Evolutionary conservation across 2,888 invertebrate species (phyloP).

Genomic region (Platerodrilus igneus): DNA sequence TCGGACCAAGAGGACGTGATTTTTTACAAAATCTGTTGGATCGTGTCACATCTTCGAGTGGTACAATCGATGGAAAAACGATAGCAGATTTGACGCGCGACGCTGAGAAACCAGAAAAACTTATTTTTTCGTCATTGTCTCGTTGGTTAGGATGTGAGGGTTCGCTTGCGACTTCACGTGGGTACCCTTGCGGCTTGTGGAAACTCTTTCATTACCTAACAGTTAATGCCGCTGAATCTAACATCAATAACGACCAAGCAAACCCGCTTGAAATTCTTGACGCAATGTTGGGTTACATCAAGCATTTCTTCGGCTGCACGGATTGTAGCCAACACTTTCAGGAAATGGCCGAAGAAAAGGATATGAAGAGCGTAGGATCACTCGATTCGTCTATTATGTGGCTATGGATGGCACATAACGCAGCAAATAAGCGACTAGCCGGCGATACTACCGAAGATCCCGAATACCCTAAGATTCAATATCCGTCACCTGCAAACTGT

Average conservation of each 20-base stretch:
- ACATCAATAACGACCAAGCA: slow-evolving; percentile 37
- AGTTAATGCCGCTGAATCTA: slow-evolving; percentile 61
- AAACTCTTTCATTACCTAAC: slow-evolving; percentile 88
- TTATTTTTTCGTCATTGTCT: slow-evolving; percentile 53
- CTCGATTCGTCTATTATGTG: slow-evolving; percentile 79
- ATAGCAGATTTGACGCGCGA: slow-evolving; percentile 54
- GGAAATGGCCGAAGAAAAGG: slow-evolving; percentile 70
- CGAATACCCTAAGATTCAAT: slow-evolving; percentile 80
- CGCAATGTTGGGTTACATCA: slow-evolving; percentile 84
- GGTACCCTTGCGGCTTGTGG: slow-evolving; percentile 95
- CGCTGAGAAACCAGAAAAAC: slow-evolving; percentile 52
- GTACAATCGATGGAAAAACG: slow-evolving; percentile 56
- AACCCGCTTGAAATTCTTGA: slow-evolving; percentile 68
- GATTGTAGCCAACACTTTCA: slow-evolving; percentile 89
- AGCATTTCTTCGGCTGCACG: slow-evolving; percentile 88
- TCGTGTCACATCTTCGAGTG: slow-evolving; percentile 51
- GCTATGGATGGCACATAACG: slow-evolving; percentile 93
- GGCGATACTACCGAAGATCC: slow-evolving; percentile 91
- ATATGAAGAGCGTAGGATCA: slow-evolving; percentile 64
- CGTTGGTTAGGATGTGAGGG: slow-evolving; percentile 81
- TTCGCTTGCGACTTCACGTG: slow-evolving; percentile 68
- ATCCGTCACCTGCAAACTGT: slow-evolving; percentile 69
- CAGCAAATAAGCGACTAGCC: slow-evolving; percentile 81
- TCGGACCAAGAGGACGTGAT: slow-evolving; percentile 60
- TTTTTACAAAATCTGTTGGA: slow-evolving; percentile 60